Base-by-base conservation (phyloP, 2,888 invertebrate genomes). In the Diarsia brunnea region DNA sequence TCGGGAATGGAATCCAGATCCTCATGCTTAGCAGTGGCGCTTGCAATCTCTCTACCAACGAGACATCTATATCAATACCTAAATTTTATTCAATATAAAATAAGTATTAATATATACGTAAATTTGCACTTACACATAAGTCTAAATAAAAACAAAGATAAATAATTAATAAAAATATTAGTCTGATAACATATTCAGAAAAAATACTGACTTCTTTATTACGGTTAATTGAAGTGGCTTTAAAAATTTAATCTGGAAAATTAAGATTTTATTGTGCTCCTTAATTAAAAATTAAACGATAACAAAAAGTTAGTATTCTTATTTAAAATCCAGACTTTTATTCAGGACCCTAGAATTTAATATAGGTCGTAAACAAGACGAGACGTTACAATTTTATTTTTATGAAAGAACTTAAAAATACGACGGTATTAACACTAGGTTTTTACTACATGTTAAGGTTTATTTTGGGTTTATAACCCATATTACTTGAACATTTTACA, bases 341-440 rank as follows among this genome's bases (percentile, higher is more conserved):
- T 49, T 61, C 16, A n/a, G 21, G 31, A 47, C 55, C 60, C 19
- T 58, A 61, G 65, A 61, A 49, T 72, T 78, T 61, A 66, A 72
- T 66, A 2, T 38, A 61, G 19, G 38, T 72, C 45, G 27, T 61
- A 78, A 82, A 66, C 53, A 60, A 60, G 58, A 51, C 55, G 51
- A 38, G 45, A 47, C 11, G 38, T 19, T 3, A 61, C 47, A 61
- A n/a, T 51, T 69, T 70, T 51, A 38, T 76, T 82, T 69, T 67
- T 60, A 82, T 77, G 58, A 68, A 69, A 77, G 67, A 53, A 55
- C 78, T 68, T 38, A 69, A 66, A 71, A 49, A 72, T 65, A 64
- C 27, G 66, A 68, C 53, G 47, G 31, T 80, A 70, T 80, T 64
- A 70, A 67, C 67, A 76, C 65, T 66, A n/a, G 53, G 14, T 8